Conservation (phyloP, 2,113 vertebrate genomes). For the Paramormyrops kingsleyae region DNA sequence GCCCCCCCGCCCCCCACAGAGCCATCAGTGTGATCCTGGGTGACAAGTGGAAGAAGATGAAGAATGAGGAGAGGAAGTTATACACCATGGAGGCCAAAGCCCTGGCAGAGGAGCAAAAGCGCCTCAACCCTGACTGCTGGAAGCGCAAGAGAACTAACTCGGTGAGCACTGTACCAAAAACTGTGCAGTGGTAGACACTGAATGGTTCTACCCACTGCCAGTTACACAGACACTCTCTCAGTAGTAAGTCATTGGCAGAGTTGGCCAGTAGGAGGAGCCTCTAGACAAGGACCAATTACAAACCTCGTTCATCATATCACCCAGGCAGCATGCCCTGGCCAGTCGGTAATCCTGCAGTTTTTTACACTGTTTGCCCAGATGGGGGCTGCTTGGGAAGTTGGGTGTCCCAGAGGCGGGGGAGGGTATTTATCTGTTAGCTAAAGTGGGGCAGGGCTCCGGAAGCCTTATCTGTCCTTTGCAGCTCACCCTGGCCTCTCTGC, state of each 20-base stretch:
- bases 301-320: not conserved
- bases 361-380: not conserved
- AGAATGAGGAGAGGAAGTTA: slow-evolving; percentile 90
- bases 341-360: not conserved
- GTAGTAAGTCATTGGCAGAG: not conserved
- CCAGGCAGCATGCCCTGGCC: not conserved
- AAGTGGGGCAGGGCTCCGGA: not conserved
- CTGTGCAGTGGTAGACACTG: not conserved
- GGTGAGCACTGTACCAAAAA: slow-evolving; percentile 52
- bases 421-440: not conserved
- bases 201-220: not conserved
- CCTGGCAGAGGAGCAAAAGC: slow-evolving; percentile 96
- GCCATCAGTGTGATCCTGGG: slow-evolving; percentile 99
- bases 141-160: slow-evolving; percentile 99
- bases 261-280: not conserved
- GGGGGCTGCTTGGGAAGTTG: not conserved
- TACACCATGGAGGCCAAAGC: slow-evolving; percentile 98
- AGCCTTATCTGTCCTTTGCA: not conserved
- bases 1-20: slow-evolving; percentile 56
- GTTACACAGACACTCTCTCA: not conserved
- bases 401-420: not conserved
- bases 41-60: slow-evolving; percentile 99
- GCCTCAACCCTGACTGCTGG: slow-evolving; percentile 98
- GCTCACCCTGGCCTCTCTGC: slow-evolving; percentile 5
- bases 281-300: not conserved